Evolutionary conservation across 2,113 vertebrate species (phyloP).

Genomic region (Callocephalon fimbriatum): DNA sequence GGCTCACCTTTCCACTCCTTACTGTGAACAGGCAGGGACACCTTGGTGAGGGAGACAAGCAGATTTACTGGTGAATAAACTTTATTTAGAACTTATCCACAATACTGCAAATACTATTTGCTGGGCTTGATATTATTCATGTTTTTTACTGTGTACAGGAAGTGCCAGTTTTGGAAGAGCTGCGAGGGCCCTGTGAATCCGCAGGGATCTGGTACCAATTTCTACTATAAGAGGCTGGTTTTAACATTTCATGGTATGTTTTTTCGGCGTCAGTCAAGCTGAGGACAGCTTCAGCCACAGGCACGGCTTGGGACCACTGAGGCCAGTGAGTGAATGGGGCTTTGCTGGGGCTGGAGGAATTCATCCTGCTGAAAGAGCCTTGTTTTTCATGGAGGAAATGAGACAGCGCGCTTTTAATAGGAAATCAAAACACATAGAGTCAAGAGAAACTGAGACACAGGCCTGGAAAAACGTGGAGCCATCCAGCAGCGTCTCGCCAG

Average conservation of each 20-base stretch:
- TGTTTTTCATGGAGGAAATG: slow-evolving; percentile 57
- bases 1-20: not conserved
- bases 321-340: rapidly evolving
- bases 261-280: rapidly evolving
- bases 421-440: slow-evolving; percentile 57
- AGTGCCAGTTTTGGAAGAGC: not conserved
- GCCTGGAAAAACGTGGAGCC: slow-evolving; percentile 43
- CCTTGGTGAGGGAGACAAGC: not conserved
- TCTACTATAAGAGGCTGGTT: not conserved
- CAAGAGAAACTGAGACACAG: not conserved
- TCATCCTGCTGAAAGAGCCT: not conserved
- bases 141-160: rapidly evolving
- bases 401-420: slow-evolving; percentile 12
- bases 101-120: not conserved
- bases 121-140: rapidly evolving
- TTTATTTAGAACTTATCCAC: not conserved
- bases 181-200: not conserved
- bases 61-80: not conserved
- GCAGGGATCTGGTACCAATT: not conserved
- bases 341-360: not conserved
- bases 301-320: rapidly evolving
- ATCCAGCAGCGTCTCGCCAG: slow-evolving; percentile 27
- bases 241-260: not conserved
- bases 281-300: not conserved
- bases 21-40: no score